Base-by-base conservation (phyloP, 2,113 vertebrate genomes). In the Perca schrenkii region DNA sequence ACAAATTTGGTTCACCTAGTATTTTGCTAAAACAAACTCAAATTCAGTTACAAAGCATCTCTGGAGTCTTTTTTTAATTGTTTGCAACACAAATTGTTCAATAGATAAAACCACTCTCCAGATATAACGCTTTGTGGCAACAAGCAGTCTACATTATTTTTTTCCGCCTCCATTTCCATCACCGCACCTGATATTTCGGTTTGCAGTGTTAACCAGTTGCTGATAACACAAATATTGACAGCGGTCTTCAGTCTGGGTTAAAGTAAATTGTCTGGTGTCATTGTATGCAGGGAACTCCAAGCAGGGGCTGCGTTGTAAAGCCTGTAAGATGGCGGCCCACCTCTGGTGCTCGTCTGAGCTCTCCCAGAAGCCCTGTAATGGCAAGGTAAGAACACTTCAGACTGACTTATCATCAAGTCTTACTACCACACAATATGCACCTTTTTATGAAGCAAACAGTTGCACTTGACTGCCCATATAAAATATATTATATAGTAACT, bases 281-380 rank as follows among this genome's bases (percentile, higher is more conserved):
- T 11, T 0, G 10, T 43, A 7, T 86, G 14, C 84, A 98, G 97
- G 97, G 65, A 97, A 97, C 91, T 98, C 97, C 53, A 97, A 97
- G 89, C 97, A 97, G 89, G 97, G 96, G 47, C 85, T 97, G 79
- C 96, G 97, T 6, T 97, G 97, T 90, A 97, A 97, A 93, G 93
- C 94, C 2, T 98, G 97, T 87, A 98, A 97, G 82, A 84, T 96
- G 36, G 96, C 96, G 0, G 94, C 97, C 58, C 97, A 98, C 90
- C 95, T 97, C 65, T 97, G 97, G 97, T 98, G 97, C 86, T 97
- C 96, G 0, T 96, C 97, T 28, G 97, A 97, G 84, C 94, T 97
- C 62, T 97, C 97, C 52, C 96, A 95, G 85, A 96, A 97, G 88
- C 95, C 95, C 36, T 98, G 97, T 82, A 94, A 93, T 0, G 96